Base-by-base conservation (phyloP, 1,140 invertebrate species). In the Philopotamus ludificatus region DNA sequence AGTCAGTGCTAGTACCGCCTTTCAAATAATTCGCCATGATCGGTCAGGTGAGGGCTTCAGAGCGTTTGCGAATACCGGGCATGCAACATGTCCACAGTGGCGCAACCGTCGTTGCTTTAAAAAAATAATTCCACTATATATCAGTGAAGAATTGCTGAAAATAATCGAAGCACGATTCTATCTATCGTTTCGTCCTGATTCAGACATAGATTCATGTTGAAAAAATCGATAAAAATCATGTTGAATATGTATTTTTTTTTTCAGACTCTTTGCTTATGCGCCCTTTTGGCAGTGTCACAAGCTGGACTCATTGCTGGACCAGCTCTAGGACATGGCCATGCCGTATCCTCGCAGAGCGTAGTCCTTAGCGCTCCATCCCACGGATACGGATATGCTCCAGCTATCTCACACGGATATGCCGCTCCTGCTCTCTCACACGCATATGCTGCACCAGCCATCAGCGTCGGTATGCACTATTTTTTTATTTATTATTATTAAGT, bases 251-350 rank as follows among this genome's bases (percentile, higher is more conserved):
- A 51, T 51, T 4, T 51, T 18, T n/a, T n/a, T n/a, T n/a, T n/a
- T n/a, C 75, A 81, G 79, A 73, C 80, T 34, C 21, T 79, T 28
- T 71, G 74, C 51, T 68, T 80, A 51, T 69, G 74, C 61, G 74
- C 75, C 10, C 51, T 77, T 20, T 71, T 77, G 34, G 77, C 74
- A 3, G 73, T 72, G 1, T 74, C 73, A 26, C 74, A 76, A 47
- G 75, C 73, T 53, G 76, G 77, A 28, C 63, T 76, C n/a, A 71
- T 77, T 45, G 72, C 74, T 50, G 68, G 67, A 22, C 70, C 72
- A 15, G 65, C 58, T 15, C 23, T 15, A 16, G 42, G 9, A 3
- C 57, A 55, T 22, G 67, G 55, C 44, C 66, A 70, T 57, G 69
- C 60, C 9, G 44, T 59, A 10, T 39, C 59, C n/a, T 26, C 23